Evolutionary conservation across 1,140 invertebrate genomes (phyloP), one percentile per base, ranked within the genome.

Genomic region (Drosophila novamexicana): DNA sequence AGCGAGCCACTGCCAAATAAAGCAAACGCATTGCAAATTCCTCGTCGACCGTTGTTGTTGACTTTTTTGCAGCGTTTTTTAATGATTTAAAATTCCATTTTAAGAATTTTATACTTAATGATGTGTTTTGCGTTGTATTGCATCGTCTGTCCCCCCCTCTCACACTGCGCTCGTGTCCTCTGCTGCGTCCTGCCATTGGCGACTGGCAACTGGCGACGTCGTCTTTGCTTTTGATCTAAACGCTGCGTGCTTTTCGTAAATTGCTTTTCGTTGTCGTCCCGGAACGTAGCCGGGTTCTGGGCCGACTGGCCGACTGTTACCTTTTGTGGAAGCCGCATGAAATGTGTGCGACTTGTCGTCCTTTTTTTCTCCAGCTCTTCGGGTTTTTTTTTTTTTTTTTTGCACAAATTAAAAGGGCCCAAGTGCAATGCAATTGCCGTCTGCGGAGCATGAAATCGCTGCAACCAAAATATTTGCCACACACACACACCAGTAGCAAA

Each of bases 31-130:
- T 90, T 90, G 86, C 75, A 70, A 86, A 90, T 90, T 90, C 86
- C 80, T 90, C 49, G 69, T 77, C 44, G 53, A 53, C 72, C 66
- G 57, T 56, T 59, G 63, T 64, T 79, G 71, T 63, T 69, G 47
- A 9, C 37, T 63, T 45, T 47, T 80, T 69, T 75, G 69, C 74
- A 82, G 83, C 83, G 57, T 62, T 69, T 74, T 91, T 91, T 92
- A 92, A 92, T 92, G 91, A 92, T 92, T 92, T 92, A 92, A 92
- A 92, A 92, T 92, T 92, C 91, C 91, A 92, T 92, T 92, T 92
- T 92, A 90, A 92, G 91, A 92, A 92, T 92, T 92, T 92, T 92
- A 91, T 92, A 92, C 90, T 92, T 92, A 92, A 92, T 92, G 91
- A 92, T 92, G 91, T 92, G 91, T 92, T 92, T 92, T 81, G 79